Percentiles rank a stretch among this genome's conserved stretches.
Evolutionary conservation across 2,113 vertebrate species (phyloP).

Genomic region (Galeopterus variegatus): DNA sequence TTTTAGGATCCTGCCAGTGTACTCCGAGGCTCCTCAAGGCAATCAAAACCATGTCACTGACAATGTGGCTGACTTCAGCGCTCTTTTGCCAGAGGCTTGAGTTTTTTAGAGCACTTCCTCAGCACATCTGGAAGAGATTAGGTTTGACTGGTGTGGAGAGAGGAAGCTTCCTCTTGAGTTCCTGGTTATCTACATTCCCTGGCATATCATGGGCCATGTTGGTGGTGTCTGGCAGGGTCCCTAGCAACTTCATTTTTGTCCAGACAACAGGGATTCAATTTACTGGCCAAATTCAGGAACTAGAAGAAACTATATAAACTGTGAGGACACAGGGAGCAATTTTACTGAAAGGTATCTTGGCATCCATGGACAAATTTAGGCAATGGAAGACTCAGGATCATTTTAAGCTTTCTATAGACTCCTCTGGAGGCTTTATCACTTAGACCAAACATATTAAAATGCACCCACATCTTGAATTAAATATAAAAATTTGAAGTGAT

Average conservation of each 20-base stretch:
- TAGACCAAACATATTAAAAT: slow-evolving; percentile 37
- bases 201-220: neutral
- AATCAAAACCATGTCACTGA: slow-evolving; percentile 62
- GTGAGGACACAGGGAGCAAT: neutral
- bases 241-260: neutral
- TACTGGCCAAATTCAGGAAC: slow-evolving; percentile 23
- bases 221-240: neutral
- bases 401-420: neutral
- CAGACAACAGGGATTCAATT: neutral
- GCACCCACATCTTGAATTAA: neutral
- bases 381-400: neutral
- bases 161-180: neutral
- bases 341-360: neutral
- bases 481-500: slow-evolving; percentile 39
- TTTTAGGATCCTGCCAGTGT: slow-evolving; percentile 62
- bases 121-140: neutral
- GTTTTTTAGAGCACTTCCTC: neutral
- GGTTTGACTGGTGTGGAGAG: neutral
- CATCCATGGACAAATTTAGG: slow-evolving; percentile 10
- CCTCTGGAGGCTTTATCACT: neutral
- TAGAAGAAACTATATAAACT: neutral
- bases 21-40: neutral
- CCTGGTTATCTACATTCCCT: neutral
- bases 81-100: slow-evolving; percentile 5
- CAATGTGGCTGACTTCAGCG: neutral